These are phyloP conservation scores for Operophtera brumata DNA, from an alignment of 2,888 invertebrate genomes.

Conservation along the genomic window DNA sequence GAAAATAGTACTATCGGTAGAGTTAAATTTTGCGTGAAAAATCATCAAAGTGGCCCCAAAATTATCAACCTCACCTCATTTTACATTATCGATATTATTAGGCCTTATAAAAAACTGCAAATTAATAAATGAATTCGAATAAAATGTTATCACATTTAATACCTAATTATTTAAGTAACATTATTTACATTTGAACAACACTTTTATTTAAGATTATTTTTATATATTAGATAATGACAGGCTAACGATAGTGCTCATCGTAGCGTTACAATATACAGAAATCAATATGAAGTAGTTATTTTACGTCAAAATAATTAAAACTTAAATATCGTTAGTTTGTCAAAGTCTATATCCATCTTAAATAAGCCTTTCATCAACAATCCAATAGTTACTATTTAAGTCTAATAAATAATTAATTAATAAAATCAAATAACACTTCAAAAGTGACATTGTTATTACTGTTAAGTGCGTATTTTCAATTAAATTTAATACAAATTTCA, in stretches of 20 bases:
- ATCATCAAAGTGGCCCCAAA: no score
- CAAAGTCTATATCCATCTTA: constrained; percentile 26
- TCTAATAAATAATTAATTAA: constrained; percentile 11
- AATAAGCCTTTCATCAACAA: constrained; percentile 26
- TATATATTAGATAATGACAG: constrained; percentile 31
- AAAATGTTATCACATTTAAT: constrained; percentile 45
- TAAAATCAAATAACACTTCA: constrained; percentile 16
- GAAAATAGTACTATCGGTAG: no score
- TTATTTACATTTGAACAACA: constrained; percentile 52
- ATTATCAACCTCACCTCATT: no score
- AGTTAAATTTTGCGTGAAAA: no score
- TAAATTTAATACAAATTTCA: constrained; percentile 29
- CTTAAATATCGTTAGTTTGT: constrained; percentile 31
- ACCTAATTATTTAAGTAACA: constrained; percentile 32
- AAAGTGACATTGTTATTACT: constrained; percentile 10
- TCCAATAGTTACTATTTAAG: constrained; percentile 17
- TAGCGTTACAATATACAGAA: no score
- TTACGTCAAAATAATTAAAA: constrained; percentile 21
- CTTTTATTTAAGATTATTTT: no score
- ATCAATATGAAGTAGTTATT: constrained; percentile 13
- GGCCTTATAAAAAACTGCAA: constrained; percentile 15
- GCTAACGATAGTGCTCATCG: no score
- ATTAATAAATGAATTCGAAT: constrained; percentile 20
- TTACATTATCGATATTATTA: no score
- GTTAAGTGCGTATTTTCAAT: constrained; percentile 8